Percentiles rank a stretch among this genome's conserved stretches.
These are phyloP conservation scores for Dicranocentrus wangi DNA, from an alignment of 2,888 invertebrate genomes.

Conservation along the genomic window DNA sequence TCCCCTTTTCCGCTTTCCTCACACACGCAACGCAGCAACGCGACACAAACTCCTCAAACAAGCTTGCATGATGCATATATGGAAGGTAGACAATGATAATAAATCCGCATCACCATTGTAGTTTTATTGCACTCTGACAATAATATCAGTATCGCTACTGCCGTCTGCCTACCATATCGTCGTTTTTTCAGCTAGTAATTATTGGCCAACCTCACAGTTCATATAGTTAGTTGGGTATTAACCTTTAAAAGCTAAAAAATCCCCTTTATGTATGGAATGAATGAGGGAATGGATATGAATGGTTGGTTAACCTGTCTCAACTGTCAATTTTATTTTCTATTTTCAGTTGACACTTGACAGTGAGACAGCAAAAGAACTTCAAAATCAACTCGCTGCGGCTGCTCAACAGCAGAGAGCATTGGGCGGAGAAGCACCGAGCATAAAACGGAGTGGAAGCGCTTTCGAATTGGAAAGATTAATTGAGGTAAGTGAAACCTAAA, in stretches of 20 bases:
- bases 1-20: background rate
- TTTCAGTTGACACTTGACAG: constrained; percentile 72
- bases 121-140: constrained; percentile 20
- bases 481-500: constrained; percentile 71
- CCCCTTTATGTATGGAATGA: background rate
- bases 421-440: constrained; percentile 38
- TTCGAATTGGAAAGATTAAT: constrained; percentile 71
- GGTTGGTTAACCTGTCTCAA: background rate
- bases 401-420: constrained; percentile 14
- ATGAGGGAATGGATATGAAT: constrained; percentile 20
- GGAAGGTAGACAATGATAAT: too few species aligned
- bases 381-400: constrained; percentile 62
- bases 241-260: constrained; percentile 26
- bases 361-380: constrained; percentile 69
- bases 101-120: constrained; percentile 16
- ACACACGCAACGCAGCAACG: constrained; percentile 15
- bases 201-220: constrained; percentile 12
- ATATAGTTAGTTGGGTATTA: constrained; percentile 24
- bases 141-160: background rate
- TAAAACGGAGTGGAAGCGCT: constrained; percentile 67
- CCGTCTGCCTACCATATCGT: background rate
- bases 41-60: too few species aligned
- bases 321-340: constrained; percentile 61
- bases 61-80: too few species aligned
- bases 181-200: background rate